These are phyloP conservation scores for Pituophis catenifer DNA, from an alignment of 2,113 vertebrate genomes.

Conservation along the genomic window DNA sequence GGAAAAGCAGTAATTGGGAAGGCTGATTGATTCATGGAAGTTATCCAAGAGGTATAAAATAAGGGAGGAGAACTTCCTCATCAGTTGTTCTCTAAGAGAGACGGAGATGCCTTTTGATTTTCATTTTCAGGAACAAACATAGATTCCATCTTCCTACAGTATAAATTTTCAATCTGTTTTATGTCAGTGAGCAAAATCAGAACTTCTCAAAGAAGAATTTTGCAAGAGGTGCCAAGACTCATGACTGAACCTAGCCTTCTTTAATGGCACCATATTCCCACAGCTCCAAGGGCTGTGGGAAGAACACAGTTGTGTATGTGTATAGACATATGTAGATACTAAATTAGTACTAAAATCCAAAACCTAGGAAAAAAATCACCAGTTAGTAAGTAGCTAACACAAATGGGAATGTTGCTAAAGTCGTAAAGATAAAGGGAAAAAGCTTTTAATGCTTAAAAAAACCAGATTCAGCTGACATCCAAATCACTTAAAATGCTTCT, in stretches of 20 bases:
- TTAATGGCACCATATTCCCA: neutral
- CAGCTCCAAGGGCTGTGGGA: neutral
- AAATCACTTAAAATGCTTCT: neutral
- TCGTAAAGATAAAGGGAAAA: neutral
- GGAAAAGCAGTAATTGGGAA: neutral
- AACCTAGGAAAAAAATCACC: neutral
- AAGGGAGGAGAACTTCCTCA: neutral
- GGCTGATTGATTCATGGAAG: neutral
- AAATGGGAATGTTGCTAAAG: neutral
- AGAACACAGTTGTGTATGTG: neutral
- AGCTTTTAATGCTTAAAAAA: neutral
- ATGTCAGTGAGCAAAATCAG: neutral
- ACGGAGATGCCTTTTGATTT: neutral
- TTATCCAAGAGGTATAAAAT: neutral
- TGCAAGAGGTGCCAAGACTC: neutral
- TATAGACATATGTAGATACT: neutral
- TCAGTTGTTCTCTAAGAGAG: neutral
- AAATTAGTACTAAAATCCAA: neutral
- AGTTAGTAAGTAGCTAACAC: neutral
- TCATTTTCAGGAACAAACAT: neutral
- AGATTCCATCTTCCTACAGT: neutral
- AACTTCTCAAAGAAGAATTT: neutral
- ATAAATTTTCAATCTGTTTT: neutral
- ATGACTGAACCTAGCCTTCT: neutral
- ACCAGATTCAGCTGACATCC: neutral